Percentiles rank a stretch among this genome's conserved stretches.
phyloP scores from a whole-genome alignment of 2,888 invertebrate species.

The Erebia palarica region DNA sequence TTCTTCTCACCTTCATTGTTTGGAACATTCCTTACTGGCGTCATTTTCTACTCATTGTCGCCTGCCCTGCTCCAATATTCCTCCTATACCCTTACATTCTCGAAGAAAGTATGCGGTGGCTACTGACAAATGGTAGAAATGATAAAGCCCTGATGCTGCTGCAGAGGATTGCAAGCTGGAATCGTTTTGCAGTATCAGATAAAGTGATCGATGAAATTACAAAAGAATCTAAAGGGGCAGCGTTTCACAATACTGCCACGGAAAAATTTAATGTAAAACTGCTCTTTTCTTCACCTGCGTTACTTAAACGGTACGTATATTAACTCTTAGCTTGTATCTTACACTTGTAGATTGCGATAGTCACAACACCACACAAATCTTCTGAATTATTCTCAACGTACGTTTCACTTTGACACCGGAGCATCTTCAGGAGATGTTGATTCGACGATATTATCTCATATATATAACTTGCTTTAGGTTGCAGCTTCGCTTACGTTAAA shows the following conservation, averaged over 20 bases:
- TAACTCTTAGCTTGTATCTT: no score
- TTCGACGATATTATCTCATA: no score
- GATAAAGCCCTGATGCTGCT: conserved; percentile 63
- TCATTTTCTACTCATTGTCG: conserved; percentile 81
- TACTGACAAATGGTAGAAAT: conserved; percentile 82
- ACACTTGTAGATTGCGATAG: no score
- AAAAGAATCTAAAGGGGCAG: conserved; percentile 25
- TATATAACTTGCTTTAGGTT: no score
- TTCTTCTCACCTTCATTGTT: conserved; percentile 83
- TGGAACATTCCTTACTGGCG: conserved; percentile 86
- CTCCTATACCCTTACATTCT: conserved; percentile 83
- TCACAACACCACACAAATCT: no score
- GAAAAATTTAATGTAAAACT: conserved; percentile 36
- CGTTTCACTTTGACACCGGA: no score
- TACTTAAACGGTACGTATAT: conserved; percentile 33
- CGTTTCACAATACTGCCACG: conserved; percentile 7
- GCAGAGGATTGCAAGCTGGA: conserved; percentile 83
- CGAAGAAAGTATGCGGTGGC: conserved; percentile 87
- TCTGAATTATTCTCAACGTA: no score
- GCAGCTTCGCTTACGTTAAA: no score
- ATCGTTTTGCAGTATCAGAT: conserved; percentile 77
- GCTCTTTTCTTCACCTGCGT: conserved; percentile 51
- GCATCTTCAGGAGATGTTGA: no score
- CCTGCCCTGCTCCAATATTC: conserved; percentile 84
- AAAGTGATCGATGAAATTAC: conserved; percentile 33